A percentile compares a stretch with the other conserved stretches of the same genome.
Conservation (phyloP, 2,888 invertebrate genomes). For the Ochropacha duplaris region DNA sequence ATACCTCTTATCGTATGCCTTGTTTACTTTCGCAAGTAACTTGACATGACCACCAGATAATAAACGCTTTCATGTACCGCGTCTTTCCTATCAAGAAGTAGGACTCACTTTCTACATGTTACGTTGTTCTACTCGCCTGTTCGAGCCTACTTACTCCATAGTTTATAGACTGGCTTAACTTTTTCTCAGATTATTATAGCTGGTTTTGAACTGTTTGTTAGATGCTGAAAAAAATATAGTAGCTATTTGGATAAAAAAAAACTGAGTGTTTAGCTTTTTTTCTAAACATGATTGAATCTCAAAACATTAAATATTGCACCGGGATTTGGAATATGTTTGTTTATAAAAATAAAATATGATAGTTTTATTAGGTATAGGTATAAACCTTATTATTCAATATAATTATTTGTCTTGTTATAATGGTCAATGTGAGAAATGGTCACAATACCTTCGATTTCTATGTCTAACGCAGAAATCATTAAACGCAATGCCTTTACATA, state of each 20-base stretch:
- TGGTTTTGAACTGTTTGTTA: not conserved
- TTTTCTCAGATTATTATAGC: not conserved
- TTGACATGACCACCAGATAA: conserved; percentile 33
- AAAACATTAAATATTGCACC: too few species aligned
- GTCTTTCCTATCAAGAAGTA: conserved; percentile 22
- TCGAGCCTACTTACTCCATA: not conserved
- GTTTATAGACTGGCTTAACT: not conserved
- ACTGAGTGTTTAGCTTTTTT: not conserved
- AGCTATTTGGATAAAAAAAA: not conserved
- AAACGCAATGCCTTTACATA: conserved; percentile 4
- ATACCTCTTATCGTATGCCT: conserved; percentile 1
- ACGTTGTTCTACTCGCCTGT: not conserved
- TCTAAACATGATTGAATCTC: not conserved
- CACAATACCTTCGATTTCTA: not conserved
- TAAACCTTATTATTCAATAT: not conserved
- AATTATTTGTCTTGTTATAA: not conserved
- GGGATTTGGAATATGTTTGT: too few species aligned
- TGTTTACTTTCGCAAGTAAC: conserved; percentile 31
- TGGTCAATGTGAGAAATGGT: not conserved
- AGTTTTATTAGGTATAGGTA: too few species aligned
- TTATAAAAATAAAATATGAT: too few species aligned
- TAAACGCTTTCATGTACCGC: conserved; percentile 30
- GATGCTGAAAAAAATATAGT: not conserved
- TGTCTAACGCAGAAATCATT: conserved; percentile 1
- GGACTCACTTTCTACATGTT: conserved; percentile 31